These are phyloP conservation scores for Leptopilina drosophilae DNA, from an alignment of 2,888 invertebrate genomes.

Conservation along the genomic window DNA sequence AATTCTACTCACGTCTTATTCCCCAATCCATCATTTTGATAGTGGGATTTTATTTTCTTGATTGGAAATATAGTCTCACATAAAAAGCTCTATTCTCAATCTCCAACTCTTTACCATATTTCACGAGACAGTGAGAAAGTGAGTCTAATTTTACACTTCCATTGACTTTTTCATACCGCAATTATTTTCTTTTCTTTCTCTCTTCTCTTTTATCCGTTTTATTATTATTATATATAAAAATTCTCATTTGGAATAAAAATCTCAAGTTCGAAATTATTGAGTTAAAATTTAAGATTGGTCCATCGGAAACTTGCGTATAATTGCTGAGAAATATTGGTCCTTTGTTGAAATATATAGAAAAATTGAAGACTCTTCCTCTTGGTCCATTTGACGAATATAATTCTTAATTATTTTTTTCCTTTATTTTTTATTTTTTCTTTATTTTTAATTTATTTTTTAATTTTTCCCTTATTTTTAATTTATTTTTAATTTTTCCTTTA, in stretches of 20 bases:
- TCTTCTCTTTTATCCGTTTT: not conserved
- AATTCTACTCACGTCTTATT: constrained; percentile 82
- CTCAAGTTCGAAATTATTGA: not conserved
- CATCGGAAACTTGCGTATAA: not conserved
- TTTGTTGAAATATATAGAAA: constrained; percentile 34
- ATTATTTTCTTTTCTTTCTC: not conserved
- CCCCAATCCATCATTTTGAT: constrained; percentile 86
- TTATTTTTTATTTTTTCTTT: not conserved
- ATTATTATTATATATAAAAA: not conserved
- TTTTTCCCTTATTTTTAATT: not conserved
- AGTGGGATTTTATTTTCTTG: constrained; percentile 39
- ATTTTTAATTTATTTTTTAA: too few species aligned
- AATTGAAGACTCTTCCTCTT: constrained; percentile 34
- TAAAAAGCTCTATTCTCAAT: constrained; percentile 20
- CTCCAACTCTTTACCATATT: constrained; percentile 27
- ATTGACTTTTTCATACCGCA: not conserved
- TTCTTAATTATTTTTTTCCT: not conserved
- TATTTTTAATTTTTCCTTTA: not conserved
- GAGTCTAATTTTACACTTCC: not conserved
- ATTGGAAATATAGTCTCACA: not conserved
- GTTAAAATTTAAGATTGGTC: constrained; percentile 37
- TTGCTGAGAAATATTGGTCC: not conserved
- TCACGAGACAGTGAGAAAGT: not conserved
- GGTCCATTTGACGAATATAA: constrained; percentile 33
- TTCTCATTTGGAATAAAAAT: not conserved